Evolutionary conservation across 2,113 vertebrate species (phyloP).

Genomic region (Tylochromis polylepis): DNA sequence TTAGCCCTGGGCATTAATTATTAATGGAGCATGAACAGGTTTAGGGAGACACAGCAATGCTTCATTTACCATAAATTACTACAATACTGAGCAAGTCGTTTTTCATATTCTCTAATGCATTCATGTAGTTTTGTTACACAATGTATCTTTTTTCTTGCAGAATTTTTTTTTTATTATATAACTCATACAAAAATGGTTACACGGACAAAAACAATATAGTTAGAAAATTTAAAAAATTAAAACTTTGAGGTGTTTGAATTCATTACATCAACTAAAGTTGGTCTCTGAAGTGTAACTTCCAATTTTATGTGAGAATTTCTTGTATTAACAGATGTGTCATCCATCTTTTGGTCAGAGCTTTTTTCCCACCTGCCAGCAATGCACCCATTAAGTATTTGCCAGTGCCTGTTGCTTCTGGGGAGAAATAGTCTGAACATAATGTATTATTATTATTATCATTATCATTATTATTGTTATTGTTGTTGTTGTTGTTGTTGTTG

Average conservation of each 20-base stretch:
- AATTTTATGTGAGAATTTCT: not conserved
- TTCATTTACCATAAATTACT: constrained; percentile 27
- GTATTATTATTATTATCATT: not conserved
- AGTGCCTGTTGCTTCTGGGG: not conserved
- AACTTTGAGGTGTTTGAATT: not conserved
- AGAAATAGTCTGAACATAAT: not conserved
- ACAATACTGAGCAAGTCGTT: not conserved
- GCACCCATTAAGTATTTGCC: not conserved
- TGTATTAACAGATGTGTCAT: not conserved
- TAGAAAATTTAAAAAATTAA: not conserved
- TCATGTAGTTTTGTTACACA: not conserved
- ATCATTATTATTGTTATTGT: not conserved
- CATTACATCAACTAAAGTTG: rapidly evolving
- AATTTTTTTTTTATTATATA: not conserved
- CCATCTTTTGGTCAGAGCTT: not conserved
- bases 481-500: not conserved
- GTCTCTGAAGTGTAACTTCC: not conserved
- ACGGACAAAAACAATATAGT: not conserved
- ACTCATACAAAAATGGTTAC: not conserved
- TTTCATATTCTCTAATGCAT: not conserved
- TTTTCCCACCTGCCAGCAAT: not conserved
- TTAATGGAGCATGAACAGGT: constrained; percentile 33
- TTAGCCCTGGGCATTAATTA: constrained; percentile 22
- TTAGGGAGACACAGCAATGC: constrained; percentile 1
- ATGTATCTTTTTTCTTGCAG: not conserved